Percentiles rank a stretch among this genome's conserved stretches.
These are phyloP conservation scores for Odontocerum albicorne DNA, from an alignment of 2,888 invertebrate genomes.

Conservation along the genomic window DNA sequence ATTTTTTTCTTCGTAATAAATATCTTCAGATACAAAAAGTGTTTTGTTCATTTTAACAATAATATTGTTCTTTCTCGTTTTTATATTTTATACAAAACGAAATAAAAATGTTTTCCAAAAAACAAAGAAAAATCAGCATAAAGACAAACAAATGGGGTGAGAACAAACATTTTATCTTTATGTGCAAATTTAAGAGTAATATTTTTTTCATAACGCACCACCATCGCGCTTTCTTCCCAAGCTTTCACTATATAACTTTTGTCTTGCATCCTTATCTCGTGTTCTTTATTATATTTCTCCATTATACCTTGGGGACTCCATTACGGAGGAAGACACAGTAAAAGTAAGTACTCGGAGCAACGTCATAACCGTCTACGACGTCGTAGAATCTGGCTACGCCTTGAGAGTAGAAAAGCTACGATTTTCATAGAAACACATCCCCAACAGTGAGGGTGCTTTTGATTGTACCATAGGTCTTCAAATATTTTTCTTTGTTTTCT, in stretches of 20 bases:
- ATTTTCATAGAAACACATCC: neutral
- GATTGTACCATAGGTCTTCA: neutral
- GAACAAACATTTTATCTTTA: conserved; percentile 16
- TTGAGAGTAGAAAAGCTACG: conserved; percentile 1
- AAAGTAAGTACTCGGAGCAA: conserved; percentile 17
- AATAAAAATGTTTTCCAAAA: too few relatives aligned
- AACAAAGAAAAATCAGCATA: too few relatives aligned
- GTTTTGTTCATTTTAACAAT: too few relatives aligned
- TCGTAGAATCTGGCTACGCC: conserved; percentile 29
- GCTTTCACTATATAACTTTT: conserved; percentile 29
- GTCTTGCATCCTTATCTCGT: conserved; percentile 28
- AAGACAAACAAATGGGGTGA: conserved; percentile 12
- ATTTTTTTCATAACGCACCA: conserved; percentile 20
- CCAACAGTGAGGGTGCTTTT: neutral
- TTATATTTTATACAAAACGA: too few relatives aligned
- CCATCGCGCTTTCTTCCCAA: conserved; percentile 17
- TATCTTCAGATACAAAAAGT: too few relatives aligned
- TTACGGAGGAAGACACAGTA: conserved; percentile 29
- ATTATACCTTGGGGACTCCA: conserved; percentile 31
- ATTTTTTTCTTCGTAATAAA: too few relatives aligned
- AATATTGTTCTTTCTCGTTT: too few relatives aligned
- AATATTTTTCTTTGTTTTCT: too few relatives aligned
- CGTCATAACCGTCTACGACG: conserved; percentile 32
- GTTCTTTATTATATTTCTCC: conserved; percentile 24
- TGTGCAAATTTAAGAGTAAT: conserved; percentile 8